Conservation (phyloP, 2,888 invertebrate species). For the Zygogramma bicolorata region DNA sequence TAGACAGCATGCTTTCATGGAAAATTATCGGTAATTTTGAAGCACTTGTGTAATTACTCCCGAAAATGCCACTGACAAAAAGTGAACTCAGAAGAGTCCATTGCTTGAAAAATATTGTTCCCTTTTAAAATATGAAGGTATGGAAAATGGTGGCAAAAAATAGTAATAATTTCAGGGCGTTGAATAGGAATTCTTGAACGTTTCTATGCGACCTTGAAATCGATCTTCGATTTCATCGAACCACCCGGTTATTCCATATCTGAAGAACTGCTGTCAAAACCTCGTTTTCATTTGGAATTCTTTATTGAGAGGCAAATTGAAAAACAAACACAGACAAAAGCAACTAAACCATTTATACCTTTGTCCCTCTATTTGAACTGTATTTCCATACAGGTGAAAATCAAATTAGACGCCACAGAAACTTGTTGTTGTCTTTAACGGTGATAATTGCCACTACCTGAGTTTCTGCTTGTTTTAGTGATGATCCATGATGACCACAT, state of each 20-base stretch:
- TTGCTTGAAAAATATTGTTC: no score
- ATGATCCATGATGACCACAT: slow-evolving; percentile 49
- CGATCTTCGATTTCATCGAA: background rate
- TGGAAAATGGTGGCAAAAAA: no score
- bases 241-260: background rate
- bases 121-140: no score
- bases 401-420: slow-evolving; percentile 50
- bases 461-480: slow-evolving; percentile 46
- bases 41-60: no score
- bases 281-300: slow-evolving; percentile 10
- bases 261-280: background rate
- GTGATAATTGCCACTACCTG: slow-evolving; percentile 51
- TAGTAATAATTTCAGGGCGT: no score
- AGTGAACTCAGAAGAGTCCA: no score
- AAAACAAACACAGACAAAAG: slow-evolving; percentile 7
- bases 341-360: slow-evolving; percentile 6
- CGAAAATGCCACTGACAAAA: no score
- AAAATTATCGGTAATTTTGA: no score
- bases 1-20: no score
- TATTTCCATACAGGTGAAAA: slow-evolving; percentile 50
- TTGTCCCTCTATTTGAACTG: slow-evolving; percentile 41
- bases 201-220: no score
- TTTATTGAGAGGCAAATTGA: slow-evolving; percentile 3
- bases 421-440: slow-evolving; percentile 50
- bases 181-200: no score